Base-by-base conservation (phyloP, 2,113 vertebrate species). In the Campylomormyrus tamandua region DNA sequence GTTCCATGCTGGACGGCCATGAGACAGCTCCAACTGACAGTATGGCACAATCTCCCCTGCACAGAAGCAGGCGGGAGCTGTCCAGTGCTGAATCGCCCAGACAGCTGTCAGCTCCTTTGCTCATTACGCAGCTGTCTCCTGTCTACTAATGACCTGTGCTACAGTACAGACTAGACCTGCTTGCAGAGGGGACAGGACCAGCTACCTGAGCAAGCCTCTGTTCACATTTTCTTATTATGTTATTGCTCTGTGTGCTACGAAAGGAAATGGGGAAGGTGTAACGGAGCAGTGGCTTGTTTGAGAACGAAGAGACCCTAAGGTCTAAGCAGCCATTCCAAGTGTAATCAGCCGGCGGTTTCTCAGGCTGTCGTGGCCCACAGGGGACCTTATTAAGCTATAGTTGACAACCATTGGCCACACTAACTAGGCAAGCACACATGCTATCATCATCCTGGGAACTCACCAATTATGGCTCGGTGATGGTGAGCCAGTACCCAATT, bases 381-480 rank as follows among this genome's bases (percentile, higher is more conserved):
- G 85, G 17, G 85, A 56, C 27, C 85, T 87, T 87, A 87, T 87
- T 87, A 87, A 53, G 50, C 85, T 42, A 50, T 87, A 87, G 85
- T 49, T 53, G 31, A 53, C 85, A n/a, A 87, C 85, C 85, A 56
- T 19, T 87, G 85, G 85, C 50, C 13, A 39, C 31, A 87, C 85
- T 87, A 87, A 87, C 85, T 56, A 87, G 49, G 85, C 24, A 56
- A 31, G n/a, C 85, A 87, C 27, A 35, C 49, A 31, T 21, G 27
- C 31, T 87, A 31, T 87, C 27, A 35, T 56, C 50, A 84, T 87
- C 27, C 85, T 42, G 85, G 49, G n/a, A n/a, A 15, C 49, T 50
- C 49, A 53, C 85, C 53, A 50, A 87, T 87, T 87, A 84, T 24
- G 39, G 45, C 31, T 19, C 1, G 15, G 24, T 87, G 50, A 24